phyloP scores from a whole-genome alignment of 2,113 vertebrate genomes.

The Ranitomeya variabilis region DNA sequence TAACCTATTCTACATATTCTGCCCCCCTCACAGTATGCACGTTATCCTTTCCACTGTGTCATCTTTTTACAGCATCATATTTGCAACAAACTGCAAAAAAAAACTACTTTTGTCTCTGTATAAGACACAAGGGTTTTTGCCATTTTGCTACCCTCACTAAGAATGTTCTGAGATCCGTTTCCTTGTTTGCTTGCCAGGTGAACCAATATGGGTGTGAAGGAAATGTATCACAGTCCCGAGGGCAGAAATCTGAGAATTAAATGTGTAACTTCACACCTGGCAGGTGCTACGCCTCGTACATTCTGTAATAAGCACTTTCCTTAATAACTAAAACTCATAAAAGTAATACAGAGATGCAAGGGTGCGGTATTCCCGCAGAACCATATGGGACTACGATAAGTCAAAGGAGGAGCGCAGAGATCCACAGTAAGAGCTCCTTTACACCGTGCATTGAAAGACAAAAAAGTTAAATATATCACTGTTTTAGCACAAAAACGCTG shows the following conservation, averaged over 20 bases:
- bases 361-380: neutral
- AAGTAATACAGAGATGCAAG: neutral
- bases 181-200: neutral
- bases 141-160: neutral
- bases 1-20: too few species aligned
- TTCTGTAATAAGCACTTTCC: neutral
- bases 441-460: too few species aligned
- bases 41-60: too few species aligned
- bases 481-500: too few species aligned
- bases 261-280: conserved; percentile 33
- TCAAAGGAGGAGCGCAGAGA: too few species aligned
- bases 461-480: too few species aligned
- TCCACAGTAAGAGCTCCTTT: too few species aligned
- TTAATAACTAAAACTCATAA: neutral
- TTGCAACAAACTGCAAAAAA: too few species aligned
- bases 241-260: neutral
- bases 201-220: conserved; percentile 2
- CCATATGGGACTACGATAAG: neutral
- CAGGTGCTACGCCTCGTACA: neutral
- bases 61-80: too few species aligned
- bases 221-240: conserved; percentile 6
- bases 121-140: too few species aligned
- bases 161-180: neutral
- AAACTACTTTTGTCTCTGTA: too few species aligned
- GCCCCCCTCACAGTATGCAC: too few species aligned